Evolutionary conservation across 2,113 vertebrate species (phyloP).

Genomic region (Delphinus delphis): DNA sequence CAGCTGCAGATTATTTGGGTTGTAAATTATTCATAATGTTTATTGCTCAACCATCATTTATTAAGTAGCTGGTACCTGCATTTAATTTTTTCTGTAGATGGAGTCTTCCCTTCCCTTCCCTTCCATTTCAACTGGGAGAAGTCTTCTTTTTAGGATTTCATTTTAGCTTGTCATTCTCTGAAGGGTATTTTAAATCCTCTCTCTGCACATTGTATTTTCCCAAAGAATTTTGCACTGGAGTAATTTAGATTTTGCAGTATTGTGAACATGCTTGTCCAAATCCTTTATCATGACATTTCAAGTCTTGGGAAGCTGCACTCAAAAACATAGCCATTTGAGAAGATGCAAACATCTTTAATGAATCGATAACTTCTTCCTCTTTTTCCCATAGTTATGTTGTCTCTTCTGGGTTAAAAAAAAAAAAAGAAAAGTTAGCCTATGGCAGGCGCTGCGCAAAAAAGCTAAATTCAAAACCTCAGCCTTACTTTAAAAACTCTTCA

Average conservation of each 20-base stretch:
- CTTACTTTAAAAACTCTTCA: not conserved
- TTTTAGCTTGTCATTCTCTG: not conserved
- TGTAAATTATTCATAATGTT: not conserved
- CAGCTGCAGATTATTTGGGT: not conserved
- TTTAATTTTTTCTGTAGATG: conserved; percentile 4
- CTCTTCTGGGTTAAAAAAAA: not conserved
- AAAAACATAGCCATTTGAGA: not conserved
- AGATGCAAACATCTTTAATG: not conserved
- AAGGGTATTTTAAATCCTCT: conserved; percentile 2
- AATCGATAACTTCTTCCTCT: not conserved
- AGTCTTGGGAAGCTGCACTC: not conserved
- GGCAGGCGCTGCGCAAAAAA: not conserved
- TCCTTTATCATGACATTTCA: not conserved
- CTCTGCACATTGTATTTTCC: not conserved
- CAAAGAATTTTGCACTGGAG: not conserved
- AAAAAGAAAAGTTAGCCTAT: not conserved
- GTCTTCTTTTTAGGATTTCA: not conserved
- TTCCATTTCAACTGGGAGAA: not conserved
- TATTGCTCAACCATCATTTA: not conserved
- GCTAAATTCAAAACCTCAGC: not conserved
- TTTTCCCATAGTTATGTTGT: not conserved
- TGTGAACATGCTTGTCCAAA: not conserved
- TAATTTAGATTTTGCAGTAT: not conserved
- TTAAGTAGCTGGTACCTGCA: not conserved
- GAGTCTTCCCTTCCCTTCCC: not conserved